A percentile compares a stretch with the other conserved stretches of the same genome.
Conservation (phyloP, 2,113 vertebrate species). For the Clarias gariepinus region DNA sequence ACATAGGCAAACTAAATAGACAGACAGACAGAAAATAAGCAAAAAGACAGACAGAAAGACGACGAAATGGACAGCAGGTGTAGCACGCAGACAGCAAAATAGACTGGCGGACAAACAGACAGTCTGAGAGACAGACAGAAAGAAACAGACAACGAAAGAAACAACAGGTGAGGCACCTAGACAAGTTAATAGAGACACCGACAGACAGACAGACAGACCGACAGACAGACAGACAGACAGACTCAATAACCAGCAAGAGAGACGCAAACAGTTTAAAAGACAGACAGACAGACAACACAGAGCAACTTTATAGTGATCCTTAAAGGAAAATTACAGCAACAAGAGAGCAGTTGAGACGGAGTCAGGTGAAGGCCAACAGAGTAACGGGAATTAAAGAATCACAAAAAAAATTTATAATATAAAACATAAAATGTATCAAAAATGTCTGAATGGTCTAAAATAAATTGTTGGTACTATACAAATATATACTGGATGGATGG, state of each 20-base stretch:
- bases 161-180: not conserved
- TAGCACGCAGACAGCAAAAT: not conserved
- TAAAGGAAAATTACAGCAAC: not conserved
- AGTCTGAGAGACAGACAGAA: not conserved
- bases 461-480: not conserved
- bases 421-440: no score
- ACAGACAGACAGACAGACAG: not conserved
- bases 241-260: not conserved
- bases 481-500: no score
- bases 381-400: not conserved
- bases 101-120: not conserved
- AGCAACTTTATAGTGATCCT: not conserved
- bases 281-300: not conserved
- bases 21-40: not conserved
- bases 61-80: no score
- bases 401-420: no score
- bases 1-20: not conserved
- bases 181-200: not conserved
- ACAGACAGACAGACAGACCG: not conserved
- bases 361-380: not conserved
- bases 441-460: not conserved
- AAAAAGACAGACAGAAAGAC: not conserved
- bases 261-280: no score
- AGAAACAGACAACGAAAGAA: not conserved
- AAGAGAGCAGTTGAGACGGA: not conserved